Base-by-base conservation (phyloP, 1,140 invertebrate species). In the Spodoptera frugiperda region DNA sequence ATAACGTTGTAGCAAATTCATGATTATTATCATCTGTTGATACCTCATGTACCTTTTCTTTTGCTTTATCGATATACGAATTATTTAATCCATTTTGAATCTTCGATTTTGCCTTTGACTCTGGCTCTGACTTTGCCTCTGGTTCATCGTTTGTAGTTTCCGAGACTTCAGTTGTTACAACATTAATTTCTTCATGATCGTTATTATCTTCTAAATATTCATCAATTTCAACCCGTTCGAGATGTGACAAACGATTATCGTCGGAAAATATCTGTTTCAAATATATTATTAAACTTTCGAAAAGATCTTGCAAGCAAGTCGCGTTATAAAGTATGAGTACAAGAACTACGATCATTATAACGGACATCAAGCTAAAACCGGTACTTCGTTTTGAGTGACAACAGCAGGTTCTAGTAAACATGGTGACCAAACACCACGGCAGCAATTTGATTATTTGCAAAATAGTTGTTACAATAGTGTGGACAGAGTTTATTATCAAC, bases 401-500 rank as follows among this genome's bases (percentile, higher is more conserved):
- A 49, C 65, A 82, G 14, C 75, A 85, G 44, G 78, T 68, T 49
- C 82, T 84, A 0, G 79, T 49, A 39, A 73, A 84, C 21, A 67
- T 83, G 33, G 71, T 82, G 1, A 73, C 82, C 0, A 78, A 53
- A 9, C 75, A 83, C 48, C 84, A 70, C 3, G 86, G 86, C 21
- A 86, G 4, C 0, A 86, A n/a, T 1, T 77, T 74, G 6, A 86
- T 33, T 8, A 67, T 74, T 15, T 83, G 79, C 9, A 86, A 5
- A 53, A 74, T 70, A 3, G 65, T 81, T 1, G 84, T 82, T 48
- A 87, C 33, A 46, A 80, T 85, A n/a, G 33, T 82, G 39, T 83
- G 76, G 2, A 83, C 21, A 6, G 81, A 77, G 14, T 81, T 77
- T 9, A 87, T 75, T 3, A 75, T 9, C 4, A 85, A n/a, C 3